Base-by-base conservation (phyloP, 2,113 vertebrate genomes). In the Datnioides undecimradiatus region DNA sequence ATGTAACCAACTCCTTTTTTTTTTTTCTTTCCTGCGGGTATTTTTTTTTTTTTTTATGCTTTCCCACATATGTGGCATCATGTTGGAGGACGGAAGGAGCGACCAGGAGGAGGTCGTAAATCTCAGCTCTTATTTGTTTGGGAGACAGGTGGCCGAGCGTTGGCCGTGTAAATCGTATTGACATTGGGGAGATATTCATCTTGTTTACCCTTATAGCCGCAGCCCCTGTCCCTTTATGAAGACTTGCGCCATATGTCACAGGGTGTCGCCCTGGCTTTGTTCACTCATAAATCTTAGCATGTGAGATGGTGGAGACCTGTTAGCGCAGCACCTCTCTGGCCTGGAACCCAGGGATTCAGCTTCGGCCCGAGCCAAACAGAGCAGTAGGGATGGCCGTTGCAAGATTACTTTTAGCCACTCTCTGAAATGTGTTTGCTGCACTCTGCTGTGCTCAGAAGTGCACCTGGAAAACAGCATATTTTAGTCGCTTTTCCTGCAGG, bases 121-220 rank as follows among this genome's bases (percentile, higher is more conserved):
- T 93, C 90, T 89, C 81, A 23, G 87, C 88, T 88, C 91, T 91
- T 92, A 93, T 93, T 93, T 93, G 93, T 89, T 88, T 86, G 88
- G 87, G 83, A 85, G 93, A 94, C 94, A 95, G 93, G 94, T 95
- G 93, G 93, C 93, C 79, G 84, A 77, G 87, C 90, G 83, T 89
- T 85, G 87, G 85, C 90, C 82, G 88, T 91, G 90, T 94, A 93
- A 94, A 93, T 93, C 83, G 82, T 90, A 89, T 93, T 93, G 92
- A 90, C 93, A 86, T 87, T 80, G 93, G 75, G 83, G 87, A 91
- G 90, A 93, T 90, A 90, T 93, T 94, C 79, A 89, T 93, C 93
- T 94, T 93, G 92, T 94, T 94, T 93, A 93, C 92, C 82, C 89
- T 87, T 91, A 89, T 89, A 91, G 91, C 82, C 67, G 45, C 86